These are phyloP conservation scores for Gymnocypris eckloni DNA, from an alignment of 2,797 vertebrate species.

Conservation along the genomic window DNA sequence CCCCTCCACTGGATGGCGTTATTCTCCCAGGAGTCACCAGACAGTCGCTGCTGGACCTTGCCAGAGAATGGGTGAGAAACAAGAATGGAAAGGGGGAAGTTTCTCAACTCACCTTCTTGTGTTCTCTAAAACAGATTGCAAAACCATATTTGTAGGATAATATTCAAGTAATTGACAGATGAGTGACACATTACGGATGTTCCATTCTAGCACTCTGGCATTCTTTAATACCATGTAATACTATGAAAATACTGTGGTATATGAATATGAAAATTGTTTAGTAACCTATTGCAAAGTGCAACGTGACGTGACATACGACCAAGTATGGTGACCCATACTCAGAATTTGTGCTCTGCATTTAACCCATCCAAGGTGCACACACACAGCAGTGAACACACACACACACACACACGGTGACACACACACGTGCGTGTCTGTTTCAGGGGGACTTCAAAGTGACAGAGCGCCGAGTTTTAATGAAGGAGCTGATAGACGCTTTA, in stretches of 20 bases:
- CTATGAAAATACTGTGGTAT: neutral
- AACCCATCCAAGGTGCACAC: too few species aligned
- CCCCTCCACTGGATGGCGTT: slow-evolving; percentile 86
- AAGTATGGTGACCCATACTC: too few species aligned
- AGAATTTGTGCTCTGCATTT: too few species aligned
- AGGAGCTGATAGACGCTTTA: slow-evolving; percentile 79
- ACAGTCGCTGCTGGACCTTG: slow-evolving; percentile 88
- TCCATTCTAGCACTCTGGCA: neutral
- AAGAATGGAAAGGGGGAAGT: neutral
- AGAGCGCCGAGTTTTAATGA: slow-evolving; percentile 79
- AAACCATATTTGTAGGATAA: neutral
- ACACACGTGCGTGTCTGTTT: neutral
- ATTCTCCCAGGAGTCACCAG: slow-evolving; percentile 90
- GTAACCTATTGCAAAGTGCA: neutral
- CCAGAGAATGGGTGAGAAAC: slow-evolving; percentile 81
- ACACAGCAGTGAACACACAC: neutral
- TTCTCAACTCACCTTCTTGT: neutral
- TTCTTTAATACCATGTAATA: neutral
- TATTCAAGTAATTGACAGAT: neutral
- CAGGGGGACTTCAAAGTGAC: slow-evolving; percentile 87
- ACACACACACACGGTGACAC: too few species aligned
- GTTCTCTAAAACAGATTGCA: neutral
- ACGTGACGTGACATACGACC: too few species aligned
- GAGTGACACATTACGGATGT: neutral
- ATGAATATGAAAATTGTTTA: neutral